Conservation (phyloP, 2,888 invertebrate genomes). For the Amphipoea oculea region DNA sequence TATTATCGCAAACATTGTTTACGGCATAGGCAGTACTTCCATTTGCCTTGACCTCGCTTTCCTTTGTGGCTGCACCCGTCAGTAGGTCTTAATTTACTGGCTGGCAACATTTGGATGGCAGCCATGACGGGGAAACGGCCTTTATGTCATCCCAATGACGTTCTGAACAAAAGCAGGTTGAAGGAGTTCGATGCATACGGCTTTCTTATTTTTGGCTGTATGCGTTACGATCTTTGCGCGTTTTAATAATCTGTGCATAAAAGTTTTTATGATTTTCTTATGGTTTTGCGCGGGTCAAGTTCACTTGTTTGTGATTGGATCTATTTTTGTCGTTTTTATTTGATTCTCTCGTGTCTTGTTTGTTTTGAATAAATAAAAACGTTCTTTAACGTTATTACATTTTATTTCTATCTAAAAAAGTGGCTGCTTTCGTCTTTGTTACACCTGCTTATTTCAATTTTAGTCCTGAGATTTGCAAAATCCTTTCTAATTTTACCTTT, state of each 20-base stretch:
- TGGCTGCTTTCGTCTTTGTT: background rate
- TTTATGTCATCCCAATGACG: constrained; percentile 82
- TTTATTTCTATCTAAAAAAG: background rate
- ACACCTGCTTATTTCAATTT: background rate
- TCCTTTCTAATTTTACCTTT: background rate
- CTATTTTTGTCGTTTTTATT: constrained; percentile 29
- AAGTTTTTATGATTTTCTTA: constrained; percentile 50
- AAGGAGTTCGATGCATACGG: constrained; percentile 50
- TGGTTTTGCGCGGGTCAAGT: constrained; percentile 56
- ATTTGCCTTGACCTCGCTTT: constrained; percentile 43
- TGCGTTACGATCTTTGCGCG: constrained; percentile 42
- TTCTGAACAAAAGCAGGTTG: constrained; percentile 73
- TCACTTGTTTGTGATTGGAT: constrained; percentile 22
- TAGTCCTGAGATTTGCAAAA: background rate
- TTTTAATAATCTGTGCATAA: constrained; percentile 40
- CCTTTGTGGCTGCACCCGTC: constrained; percentile 41
- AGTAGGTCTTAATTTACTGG: constrained; percentile 49
- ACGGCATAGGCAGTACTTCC: constrained; percentile 18
- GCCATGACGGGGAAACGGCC: constrained; percentile 83
- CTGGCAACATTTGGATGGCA: constrained; percentile 72
- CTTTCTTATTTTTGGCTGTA: constrained; percentile 62
- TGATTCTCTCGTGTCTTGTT: constrained; percentile 12
- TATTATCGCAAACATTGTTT: constrained; percentile 45
- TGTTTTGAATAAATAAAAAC: background rate
- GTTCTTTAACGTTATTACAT: background rate